These are phyloP conservation scores for Neoitamus cyanurus DNA, from an alignment of 2,888 invertebrate genomes.

Conservation along the genomic window DNA sequence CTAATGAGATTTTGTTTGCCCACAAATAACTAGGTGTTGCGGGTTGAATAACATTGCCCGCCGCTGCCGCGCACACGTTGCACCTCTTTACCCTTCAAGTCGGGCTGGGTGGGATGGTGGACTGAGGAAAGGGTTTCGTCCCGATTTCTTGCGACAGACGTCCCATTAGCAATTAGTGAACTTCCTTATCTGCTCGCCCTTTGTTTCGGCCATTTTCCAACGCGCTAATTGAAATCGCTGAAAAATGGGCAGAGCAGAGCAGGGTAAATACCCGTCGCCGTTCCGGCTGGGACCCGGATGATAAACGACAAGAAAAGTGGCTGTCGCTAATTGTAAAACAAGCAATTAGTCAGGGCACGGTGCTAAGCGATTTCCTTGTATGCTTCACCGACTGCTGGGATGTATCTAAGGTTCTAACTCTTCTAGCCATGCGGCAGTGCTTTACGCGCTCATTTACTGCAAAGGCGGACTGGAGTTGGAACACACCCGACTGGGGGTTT, in stretches of 20 bases:
- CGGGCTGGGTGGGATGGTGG: neutral
- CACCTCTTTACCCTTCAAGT: neutral
- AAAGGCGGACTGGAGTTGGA: neutral
- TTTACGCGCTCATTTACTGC: neutral
- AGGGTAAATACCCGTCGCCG: neutral
- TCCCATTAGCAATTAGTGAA: constrained; percentile 20
- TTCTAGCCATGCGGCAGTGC: neutral
- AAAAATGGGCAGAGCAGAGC: neutral
- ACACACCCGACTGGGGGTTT: neutral
- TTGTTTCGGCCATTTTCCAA: neutral
- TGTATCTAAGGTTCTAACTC: neutral
- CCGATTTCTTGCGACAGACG: neutral
- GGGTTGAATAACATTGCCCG: neutral
- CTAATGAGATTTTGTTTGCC: constrained; percentile 31
- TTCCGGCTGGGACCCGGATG: neutral
- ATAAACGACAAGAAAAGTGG: constrained; percentile 51
- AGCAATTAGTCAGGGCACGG: constrained; percentile 50
- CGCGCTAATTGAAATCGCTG: constrained; percentile 27
- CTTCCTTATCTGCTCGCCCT: constrained; percentile 9
- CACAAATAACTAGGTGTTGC: neutral
- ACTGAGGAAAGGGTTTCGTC: neutral
- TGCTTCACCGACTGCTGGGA: neutral
- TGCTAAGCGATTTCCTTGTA: constrained; percentile 18
- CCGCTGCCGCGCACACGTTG: neutral
- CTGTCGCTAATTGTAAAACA: constrained; percentile 53